Evolutionary conservation across 2,888 invertebrate genomes (phyloP).

Genomic region (Rhingia rostrata): DNA sequence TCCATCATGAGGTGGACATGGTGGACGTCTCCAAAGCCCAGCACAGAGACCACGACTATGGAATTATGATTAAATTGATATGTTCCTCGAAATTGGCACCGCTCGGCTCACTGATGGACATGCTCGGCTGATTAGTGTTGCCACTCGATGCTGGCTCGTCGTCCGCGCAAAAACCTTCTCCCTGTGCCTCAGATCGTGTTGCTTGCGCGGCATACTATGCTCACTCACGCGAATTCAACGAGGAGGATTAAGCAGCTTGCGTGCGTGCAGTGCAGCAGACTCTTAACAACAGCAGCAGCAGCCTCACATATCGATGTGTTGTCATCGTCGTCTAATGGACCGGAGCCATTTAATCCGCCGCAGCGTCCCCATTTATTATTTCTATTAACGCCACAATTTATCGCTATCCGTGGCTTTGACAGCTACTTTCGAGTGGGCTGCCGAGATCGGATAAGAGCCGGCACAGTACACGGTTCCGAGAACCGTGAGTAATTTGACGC

Average conservation of each 20-base stretch:
- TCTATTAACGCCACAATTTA: conserved; percentile 68
- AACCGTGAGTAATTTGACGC: conserved; percentile 63
- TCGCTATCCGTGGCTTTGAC: conserved; percentile 44
- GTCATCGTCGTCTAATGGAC: conserved; percentile 47
- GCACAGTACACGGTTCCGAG: neutral
- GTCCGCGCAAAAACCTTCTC: neutral
- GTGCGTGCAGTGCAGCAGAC: conserved; percentile 15
- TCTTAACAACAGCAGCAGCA: neutral
- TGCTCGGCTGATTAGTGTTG: conserved; percentile 36
- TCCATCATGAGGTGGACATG: conserved; percentile 17
- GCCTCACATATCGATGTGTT: conserved; percentile 10
- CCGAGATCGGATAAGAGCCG: conserved; percentile 41
- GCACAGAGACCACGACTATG: conserved; percentile 1
- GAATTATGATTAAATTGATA: conserved; percentile 61
- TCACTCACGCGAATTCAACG: conserved; percentile 32
- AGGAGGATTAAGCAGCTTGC: conserved; percentile 5
- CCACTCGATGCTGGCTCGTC: conserved; percentile 14
- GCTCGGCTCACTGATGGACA: conserved; percentile 37
- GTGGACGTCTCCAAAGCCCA: conserved; percentile 1
- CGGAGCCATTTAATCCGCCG: conserved; percentile 44
- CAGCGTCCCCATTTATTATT: conserved; percentile 57
- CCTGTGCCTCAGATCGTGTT: conserved; percentile 8
- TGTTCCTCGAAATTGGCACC: conserved; percentile 58
- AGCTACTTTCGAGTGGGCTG: conserved; percentile 60
- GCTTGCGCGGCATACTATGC: neutral